Base-by-base conservation (phyloP, 1,140 invertebrate genomes). In the Papilio machaon region DNA sequence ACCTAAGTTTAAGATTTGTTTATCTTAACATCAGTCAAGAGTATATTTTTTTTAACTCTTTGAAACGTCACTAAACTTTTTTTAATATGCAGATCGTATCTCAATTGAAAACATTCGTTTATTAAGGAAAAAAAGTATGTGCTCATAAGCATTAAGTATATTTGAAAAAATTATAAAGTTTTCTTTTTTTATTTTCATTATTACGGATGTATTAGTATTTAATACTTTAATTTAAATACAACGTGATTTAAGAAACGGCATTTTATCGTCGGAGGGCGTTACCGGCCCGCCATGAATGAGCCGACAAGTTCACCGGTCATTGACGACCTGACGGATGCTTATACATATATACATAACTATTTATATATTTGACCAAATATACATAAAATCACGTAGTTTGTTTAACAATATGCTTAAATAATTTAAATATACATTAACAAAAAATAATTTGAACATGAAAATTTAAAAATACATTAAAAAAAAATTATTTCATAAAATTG, bases 281-380 rank as follows among this genome's bases (percentile, higher is more conserved):
- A 35, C 64, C 64, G 64, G 64, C 13, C 19, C 30, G 64, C 64
- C 64, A 70, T 70, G 64, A 70, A 70, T 70, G 64, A 70, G 64
- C 19, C 60, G 23, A 70, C 23, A 15, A 70, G 13, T 70, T 70
- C 64, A 70, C 13, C 30, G 64, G 13, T 70, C 64, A 70, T 70
- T 70, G 64, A 70, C 64, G 64, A 70, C 64, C 15, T 17, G 23
- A 35, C n/a, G 23, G 13, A 70, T 38, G 23, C 19, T 64, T 64
- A 30, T 11, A 35, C 58, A 60, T 60, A 30, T 30, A 30, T 30
- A 30, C 23, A 30, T 30, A 30, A 30, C 30, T 70, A 19, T 70
- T 19, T 35, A 11, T 35, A 15, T 15, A 13, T 35, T 70, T 38
- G 8, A 23, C 30, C 11, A 11, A 35, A 38, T 13, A 70, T 70